Evolutionary conservation across 2,113 vertebrate genomes (phyloP), one percentile per base, ranked within the genome.

Genomic region (Sander vitreus): DNA sequence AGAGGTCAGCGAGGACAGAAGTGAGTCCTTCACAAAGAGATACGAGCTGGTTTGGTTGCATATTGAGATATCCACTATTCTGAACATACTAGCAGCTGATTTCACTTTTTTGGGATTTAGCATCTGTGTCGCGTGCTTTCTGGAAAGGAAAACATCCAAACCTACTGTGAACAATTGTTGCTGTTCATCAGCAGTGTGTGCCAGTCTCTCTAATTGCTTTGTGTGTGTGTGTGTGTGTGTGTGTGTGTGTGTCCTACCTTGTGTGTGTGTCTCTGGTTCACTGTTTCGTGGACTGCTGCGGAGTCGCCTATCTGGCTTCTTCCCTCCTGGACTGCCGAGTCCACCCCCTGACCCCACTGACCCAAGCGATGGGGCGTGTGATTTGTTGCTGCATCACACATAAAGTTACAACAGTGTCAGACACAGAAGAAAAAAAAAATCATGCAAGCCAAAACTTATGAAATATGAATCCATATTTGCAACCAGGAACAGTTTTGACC

Each of bases 241-340:
- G 70, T 11, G 6, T 74, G 45, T 50, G 39, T 54, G 39, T 16
- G 25, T 79, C 85, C 66, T 85, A 94, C 93, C 93, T 91, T 89
- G 92, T 86, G 92, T 78, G 64, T 93, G 97, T 50, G 94, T 88
- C 78, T 99, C 97, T 50, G 96, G 95, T 27, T 98, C 97, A 13
- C 72, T 96, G 4, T 96, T 94, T 90, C 97, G 96, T 0, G 97
- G 97, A 87, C 97, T 98, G 95, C 97, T 97, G 48, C 97, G 95
- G 0, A 97, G 96, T 85, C 97, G 91, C 77, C 97, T 95, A 80
- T 98, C 97, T 0, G 92, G 90, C 76, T 97, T 98, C 93, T 98
- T 98, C 7, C 96, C 83, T 0, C 95, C 95, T 0, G 96, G 95
- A 64, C 95, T 96, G 65, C 90, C 65, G 1, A 94, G 90, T 0